Evolutionary conservation across 2,113 vertebrate genomes (phyloP), one percentile per base, ranked within the genome.

Genomic region (Carollia perspicillata): DNA sequence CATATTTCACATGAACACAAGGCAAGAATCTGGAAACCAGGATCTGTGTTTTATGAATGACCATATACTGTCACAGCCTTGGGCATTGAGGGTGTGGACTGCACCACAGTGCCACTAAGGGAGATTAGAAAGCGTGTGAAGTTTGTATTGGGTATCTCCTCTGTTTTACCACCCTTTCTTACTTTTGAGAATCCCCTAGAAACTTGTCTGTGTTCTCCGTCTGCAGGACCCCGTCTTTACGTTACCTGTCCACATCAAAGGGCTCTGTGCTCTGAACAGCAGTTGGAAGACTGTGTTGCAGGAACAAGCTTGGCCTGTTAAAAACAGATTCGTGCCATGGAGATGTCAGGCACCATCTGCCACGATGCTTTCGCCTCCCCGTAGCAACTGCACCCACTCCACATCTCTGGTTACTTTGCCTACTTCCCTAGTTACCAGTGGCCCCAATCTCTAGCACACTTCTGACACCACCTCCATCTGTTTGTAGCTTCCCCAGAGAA

Each of bases 321-420:
- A 93, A 94, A 93, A 72, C 66, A 75, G 49, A 58, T 87, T 44
- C 6, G 0, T n/a, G 71, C 66, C 47, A 0, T 86, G 40, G 84
- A 79, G 91, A 93, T 92, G 86, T 81, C 91, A 87, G 89, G 85
- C 91, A 42, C 97, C 97, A 97, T 97, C 96, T 96, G 94, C 85
- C 94, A 88, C 91, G 95, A 89, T 79, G 90, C 91, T 84, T 77
- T 12, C 80, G 83, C 44, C 88, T 86, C 85, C 93, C 86, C 94
- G 72, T 96, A 96, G 97, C 97, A 97, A 97, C 95, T 66, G 94
- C 74, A 86, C 95, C 86, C 93, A 96, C 94, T 66, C 71, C 72
- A 10, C 20, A 44, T 90, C 66, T 86, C 89, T 89, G 77, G 93
- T 93, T 94, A 83, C 93, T 86, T 94, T 89, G 91, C 35, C 90